Conservation (phyloP, 1,140 invertebrate genomes). For the Papilio aristodemus region DNA sequence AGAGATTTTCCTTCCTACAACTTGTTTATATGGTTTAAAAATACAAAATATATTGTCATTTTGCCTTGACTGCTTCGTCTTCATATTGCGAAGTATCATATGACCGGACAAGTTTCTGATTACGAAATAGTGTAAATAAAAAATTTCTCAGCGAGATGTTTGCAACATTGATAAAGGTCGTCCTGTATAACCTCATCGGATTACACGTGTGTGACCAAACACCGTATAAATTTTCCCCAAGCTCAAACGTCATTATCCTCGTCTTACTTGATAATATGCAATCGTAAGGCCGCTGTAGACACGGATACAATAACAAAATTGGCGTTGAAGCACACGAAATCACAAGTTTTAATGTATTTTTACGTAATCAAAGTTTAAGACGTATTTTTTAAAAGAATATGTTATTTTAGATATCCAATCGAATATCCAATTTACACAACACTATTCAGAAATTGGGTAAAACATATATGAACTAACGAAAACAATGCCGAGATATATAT, state of each 20-base stretch:
- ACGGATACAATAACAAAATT: slow-evolving; percentile 8
- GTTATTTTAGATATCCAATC: neutral
- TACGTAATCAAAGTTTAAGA: neutral
- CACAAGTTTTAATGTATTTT: neutral
- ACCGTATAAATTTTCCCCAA: slow-evolving; percentile 27
- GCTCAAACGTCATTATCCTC: slow-evolving; percentile 15
- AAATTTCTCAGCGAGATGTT: slow-evolving; percentile 50
- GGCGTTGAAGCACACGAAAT: slow-evolving; percentile 6
- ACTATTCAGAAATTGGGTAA: too few relatives aligned
- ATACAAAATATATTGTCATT: slow-evolving; percentile 15
- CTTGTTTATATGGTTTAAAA: slow-evolving; percentile 15
- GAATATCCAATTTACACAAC: too few relatives aligned
- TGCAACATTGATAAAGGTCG: slow-evolving; percentile 46
- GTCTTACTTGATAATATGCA: slow-evolving; percentile 22
- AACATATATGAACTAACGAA: too few relatives aligned
- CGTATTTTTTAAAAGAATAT: neutral
- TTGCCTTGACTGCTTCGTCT: slow-evolving; percentile 12
- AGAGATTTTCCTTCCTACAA: slow-evolving; percentile 30
- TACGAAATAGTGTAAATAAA: slow-evolving; percentile 54
- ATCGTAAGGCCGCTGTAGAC: slow-evolving; percentile 19
- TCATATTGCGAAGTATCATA: neutral
- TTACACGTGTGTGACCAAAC: slow-evolving; percentile 30
- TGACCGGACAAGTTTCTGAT: slow-evolving; percentile 43
- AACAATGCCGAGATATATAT: too few relatives aligned
- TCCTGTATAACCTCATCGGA: slow-evolving; percentile 39